These are phyloP conservation scores for Pelobates fuscus DNA, from an alignment of 2,113 vertebrate species.

Conservation along the genomic window DNA sequence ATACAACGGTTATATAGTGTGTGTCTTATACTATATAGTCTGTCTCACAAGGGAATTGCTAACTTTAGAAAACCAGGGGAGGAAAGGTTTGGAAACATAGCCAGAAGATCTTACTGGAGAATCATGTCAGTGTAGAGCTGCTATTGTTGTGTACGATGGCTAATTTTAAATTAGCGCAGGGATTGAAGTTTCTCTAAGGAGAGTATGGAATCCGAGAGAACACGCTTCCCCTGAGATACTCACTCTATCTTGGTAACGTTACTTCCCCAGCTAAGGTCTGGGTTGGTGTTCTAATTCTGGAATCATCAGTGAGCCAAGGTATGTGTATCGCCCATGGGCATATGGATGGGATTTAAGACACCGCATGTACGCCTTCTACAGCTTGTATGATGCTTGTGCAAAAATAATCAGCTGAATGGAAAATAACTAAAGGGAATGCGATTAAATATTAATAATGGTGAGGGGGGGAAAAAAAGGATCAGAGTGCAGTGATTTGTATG, in stretches of 20 bases:
- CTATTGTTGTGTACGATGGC: constrained; percentile 20
- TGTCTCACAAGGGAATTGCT: neutral
- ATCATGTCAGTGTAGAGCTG: constrained; percentile 12
- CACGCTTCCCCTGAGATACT: constrained; percentile 4
- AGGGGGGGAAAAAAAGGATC: neutral
- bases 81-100: neutral
- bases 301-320: neutral
- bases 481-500: constrained; percentile 20
- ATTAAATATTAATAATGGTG: constrained; percentile 28
- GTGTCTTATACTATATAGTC: neutral
- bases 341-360: neutral
- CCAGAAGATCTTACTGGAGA: neutral
- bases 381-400: neutral
- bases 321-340: neutral
- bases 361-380: neutral
- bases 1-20: neutral
- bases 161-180: constrained; percentile 33
- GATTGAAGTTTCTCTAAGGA: constrained; percentile 5
- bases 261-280: too few relatives aligned
- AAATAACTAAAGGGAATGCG: constrained; percentile 10
- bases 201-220: constrained; percentile 8
- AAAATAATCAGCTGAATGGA: neutral
- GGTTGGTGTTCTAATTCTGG: neutral
- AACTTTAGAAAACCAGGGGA: neutral
- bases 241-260: too few relatives aligned